A percentile compares a stretch with the other conserved stretches of the same genome.
Conservation (phyloP, 2,888 invertebrate genomes). For the Aproaerema taeniolella region DNA sequence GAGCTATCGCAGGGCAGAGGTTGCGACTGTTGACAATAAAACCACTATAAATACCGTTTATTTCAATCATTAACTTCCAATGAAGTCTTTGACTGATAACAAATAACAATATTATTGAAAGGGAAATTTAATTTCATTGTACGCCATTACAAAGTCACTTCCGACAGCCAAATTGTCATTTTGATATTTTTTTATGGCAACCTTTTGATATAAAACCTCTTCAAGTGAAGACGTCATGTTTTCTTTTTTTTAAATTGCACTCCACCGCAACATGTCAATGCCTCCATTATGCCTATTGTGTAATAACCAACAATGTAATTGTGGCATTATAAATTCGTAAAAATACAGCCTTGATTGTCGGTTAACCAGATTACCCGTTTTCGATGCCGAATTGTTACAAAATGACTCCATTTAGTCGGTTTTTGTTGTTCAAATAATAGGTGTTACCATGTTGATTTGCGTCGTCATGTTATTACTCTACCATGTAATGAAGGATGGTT, state of each 20-base stretch:
- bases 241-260: constrained; percentile 56
- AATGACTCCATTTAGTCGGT: constrained; percentile 66
- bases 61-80: constrained; percentile 67
- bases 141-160: constrained; percentile 53
- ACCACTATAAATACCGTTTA: constrained; percentile 68
- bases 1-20: constrained; percentile 42
- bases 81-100: constrained; percentile 71
- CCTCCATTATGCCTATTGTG: constrained; percentile 60
- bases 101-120: constrained; percentile 48
- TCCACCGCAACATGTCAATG: constrained; percentile 68
- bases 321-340: constrained; percentile 67
- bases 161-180: constrained; percentile 41
- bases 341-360: constrained; percentile 66
- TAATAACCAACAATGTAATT: constrained; percentile 53
- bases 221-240: constrained; percentile 51
- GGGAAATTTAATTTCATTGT: constrained; percentile 50
- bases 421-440: constrained; percentile 63
- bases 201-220: constrained; percentile 27
- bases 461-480: constrained; percentile 56
- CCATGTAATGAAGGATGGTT: constrained; percentile 56
- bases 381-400: constrained; percentile 57
- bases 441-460: constrained; percentile 54
- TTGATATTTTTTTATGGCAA: no score
- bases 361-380: constrained; percentile 70
- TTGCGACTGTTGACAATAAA: constrained; percentile 48